Evolutionary conservation across 1,140 invertebrate genomes (phyloP).

Genomic region (Meloidogyne exigua): DNA sequence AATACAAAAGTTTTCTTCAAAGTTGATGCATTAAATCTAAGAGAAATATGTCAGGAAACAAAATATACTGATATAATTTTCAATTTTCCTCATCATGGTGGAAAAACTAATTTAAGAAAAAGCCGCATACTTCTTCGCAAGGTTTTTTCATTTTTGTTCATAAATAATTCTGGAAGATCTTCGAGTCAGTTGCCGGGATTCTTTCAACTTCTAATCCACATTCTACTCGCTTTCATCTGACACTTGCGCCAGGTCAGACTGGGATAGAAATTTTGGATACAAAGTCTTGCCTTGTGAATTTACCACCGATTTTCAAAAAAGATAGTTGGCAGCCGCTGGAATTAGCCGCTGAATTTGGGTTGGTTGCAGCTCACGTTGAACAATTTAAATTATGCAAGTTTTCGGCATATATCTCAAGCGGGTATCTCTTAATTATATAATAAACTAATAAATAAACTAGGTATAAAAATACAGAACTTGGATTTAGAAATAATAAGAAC

Average conservation of each 20-base stretch:
- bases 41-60: neutral
- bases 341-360: neutral
- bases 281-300: neutral
- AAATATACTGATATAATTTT: neutral
- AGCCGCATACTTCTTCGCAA: neutral
- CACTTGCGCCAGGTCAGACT: neutral
- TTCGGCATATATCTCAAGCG: neutral
- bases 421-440: neutral
- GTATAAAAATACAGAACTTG: neutral
- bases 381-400: neutral
- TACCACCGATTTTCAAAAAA: neutral
- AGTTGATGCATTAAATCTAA: neutral
- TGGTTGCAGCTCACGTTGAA: neutral
- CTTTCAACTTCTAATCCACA: neutral
- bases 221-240: neutral
- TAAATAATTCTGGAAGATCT: neutral
- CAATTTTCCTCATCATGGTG: neutral
- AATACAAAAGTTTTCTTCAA: slow-evolving; percentile 1
- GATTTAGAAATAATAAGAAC: neutral
- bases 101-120: neutral
- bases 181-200: neutral
- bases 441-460: neutral
- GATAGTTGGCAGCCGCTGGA: neutral
- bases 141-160: neutral
- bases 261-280: neutral